Evolutionary conservation across 1,140 invertebrate species (phyloP), one percentile per base, ranked within the genome.

Genomic region (Onthophagus taurus): DNA sequence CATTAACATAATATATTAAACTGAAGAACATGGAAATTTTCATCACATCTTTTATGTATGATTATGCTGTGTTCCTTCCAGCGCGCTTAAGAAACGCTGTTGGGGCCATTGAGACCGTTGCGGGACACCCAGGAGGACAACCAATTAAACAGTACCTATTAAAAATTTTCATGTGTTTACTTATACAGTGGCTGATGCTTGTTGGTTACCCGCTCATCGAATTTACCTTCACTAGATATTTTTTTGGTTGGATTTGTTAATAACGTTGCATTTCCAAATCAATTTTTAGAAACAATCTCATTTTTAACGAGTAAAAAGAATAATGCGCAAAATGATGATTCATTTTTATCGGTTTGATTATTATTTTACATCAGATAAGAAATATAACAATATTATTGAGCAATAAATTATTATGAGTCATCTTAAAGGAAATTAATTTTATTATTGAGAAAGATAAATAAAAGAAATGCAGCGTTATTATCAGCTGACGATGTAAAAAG

Each of bases 401-500:
- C n/a, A n/a, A n/a, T n/a, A n/a, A n/a, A n/a, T n/a, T n/a, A n/a
- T n/a, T n/a, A n/a, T n/a, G n/a, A n/a, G n/a, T n/a, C n/a, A n/a
- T n/a, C n/a, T n/a, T n/a, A n/a, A n/a, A n/a, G n/a, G n/a, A n/a
- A n/a, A n/a, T n/a, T n/a, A n/a, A n/a, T n/a, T n/a, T n/a, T n/a
- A n/a, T n/a, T n/a, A n/a, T n/a, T 34, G 31, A 7, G 6, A 12
- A 34, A 34, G 11, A 7, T 7, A 34, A 34, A 12, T 34, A 34
- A 34, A 6, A 16, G 26, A 20, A 39, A 45, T 39, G 44, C 44
- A 45, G 36, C 20, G 17, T 45, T 57, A 57, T 56, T 46, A 48
- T 57, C 59, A 59, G 59, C 59, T 61, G 59, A 61, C 56, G 56
- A 60, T 61, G 59, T 61, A 61, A 47, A 57, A 52, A 54, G 59